A percentile compares a stretch with the other conserved stretches of the same genome.
Conservation (phyloP, 2,797 vertebrate species). For the Microctenopoma steveboyesi region DNA sequence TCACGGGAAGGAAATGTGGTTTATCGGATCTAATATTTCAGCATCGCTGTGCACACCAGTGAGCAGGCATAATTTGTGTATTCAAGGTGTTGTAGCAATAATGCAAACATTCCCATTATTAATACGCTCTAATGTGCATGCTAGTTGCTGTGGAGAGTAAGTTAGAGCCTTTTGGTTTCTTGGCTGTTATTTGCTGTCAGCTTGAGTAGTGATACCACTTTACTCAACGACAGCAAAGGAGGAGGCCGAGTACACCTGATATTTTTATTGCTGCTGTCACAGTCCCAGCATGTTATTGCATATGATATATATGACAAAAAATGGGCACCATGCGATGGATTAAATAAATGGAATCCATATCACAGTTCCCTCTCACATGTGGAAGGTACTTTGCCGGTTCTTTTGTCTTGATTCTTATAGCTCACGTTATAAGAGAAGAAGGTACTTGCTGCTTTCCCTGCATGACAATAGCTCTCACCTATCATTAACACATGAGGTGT, state of each 20-base stretch:
- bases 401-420: background rate
- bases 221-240: background rate
- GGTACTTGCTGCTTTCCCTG: too few relatives aligned
- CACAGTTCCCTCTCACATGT: background rate
- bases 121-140: background rate
- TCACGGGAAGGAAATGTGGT: constrained; percentile 15
- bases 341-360: background rate
- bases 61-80: constrained; percentile 9
- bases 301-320: background rate
- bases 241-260: background rate
- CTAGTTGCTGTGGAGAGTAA: background rate
- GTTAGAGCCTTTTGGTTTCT: background rate
- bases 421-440: too few relatives aligned
- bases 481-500: too few relatives aligned
- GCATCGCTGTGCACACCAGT: constrained; percentile 21
- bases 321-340: background rate
- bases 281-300: background rate
- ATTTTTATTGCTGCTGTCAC: constrained; percentile 6
- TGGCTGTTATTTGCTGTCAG: constrained; percentile 1
- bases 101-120: constrained; percentile 2
- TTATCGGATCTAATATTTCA: constrained; percentile 34
- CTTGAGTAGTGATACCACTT: background rate
- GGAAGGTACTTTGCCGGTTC: background rate
- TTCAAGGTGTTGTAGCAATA: constrained; percentile 5
- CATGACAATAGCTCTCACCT: too few relatives aligned